Conservation (phyloP, 2,888 invertebrate genomes). For the Thymelicus acteon region DNA sequence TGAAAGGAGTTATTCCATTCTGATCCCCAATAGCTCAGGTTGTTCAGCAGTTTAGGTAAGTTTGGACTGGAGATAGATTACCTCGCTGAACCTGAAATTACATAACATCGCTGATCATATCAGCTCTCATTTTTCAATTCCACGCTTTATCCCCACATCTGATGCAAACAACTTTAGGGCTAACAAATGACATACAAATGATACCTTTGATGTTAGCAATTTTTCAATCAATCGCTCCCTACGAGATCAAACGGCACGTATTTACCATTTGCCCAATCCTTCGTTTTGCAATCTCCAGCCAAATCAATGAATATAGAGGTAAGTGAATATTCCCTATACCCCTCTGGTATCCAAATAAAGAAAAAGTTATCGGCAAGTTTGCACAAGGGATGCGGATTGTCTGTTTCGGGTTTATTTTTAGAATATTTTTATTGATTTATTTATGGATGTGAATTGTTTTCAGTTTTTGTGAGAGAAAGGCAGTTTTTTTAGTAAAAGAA, state of each 20-base stretch:
- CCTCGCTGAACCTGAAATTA: not conserved
- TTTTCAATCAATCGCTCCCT: slow-evolving; percentile 7
- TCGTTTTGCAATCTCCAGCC: not conserved
- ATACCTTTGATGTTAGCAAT: slow-evolving; percentile 15
- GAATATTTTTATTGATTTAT: no score
- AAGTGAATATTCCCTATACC: not conserved
- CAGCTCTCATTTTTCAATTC: not conserved
- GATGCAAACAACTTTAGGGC: not conserved
- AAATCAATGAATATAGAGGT: slow-evolving; percentile 4
- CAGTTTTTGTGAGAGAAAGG: no score
- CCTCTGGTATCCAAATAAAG: not conserved
- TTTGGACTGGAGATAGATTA: no score
- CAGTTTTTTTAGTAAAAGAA: no score
- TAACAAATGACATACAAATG: not conserved
- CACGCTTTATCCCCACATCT: not conserved
- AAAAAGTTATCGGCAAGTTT: not conserved
- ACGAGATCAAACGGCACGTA: slow-evolving; percentile 13
- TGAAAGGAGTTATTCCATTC: not conserved
- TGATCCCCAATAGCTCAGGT: not conserved
- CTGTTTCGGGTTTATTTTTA: not conserved
- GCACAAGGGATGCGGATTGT: not conserved
- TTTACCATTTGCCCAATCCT: slow-evolving; percentile 3
- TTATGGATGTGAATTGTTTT: no score
- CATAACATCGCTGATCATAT: not conserved
- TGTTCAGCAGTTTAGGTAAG: no score